A percentile compares a stretch with the other conserved stretches of the same genome.
These are phyloP conservation scores for Dipodomys ordii DNA, from an alignment of 2,113 vertebrate genomes.

Conservation along the genomic window DNA sequence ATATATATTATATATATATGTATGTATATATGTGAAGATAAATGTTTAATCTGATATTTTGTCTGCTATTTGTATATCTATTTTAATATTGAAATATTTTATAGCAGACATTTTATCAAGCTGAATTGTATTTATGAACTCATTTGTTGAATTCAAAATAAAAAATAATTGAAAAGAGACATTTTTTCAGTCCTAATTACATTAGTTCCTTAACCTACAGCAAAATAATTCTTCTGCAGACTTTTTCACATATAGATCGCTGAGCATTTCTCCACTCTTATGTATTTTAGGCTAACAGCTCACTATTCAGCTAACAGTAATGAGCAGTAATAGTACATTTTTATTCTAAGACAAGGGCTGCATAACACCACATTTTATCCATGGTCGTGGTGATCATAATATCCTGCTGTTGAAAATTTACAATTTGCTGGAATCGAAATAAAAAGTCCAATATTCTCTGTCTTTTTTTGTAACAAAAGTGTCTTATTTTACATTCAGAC, in stretches of 20 bases:
- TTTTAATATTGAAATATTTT: neutral
- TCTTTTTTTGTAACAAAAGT: neutral
- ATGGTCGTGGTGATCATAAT: neutral
- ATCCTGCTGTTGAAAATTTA: neutral
- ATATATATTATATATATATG: too few species aligned
- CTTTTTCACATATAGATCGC: neutral
- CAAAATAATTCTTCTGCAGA: neutral
- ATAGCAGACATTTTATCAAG: neutral
- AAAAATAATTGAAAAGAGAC: neutral
- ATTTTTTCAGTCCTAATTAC: neutral
- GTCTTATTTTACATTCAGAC: neutral
- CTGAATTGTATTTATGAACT: too few species aligned
- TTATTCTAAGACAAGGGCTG: neutral
- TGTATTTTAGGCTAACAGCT: neutral
- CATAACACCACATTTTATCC: accelerated
- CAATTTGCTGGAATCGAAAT: neutral
- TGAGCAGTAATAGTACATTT: neutral
- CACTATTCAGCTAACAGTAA: neutral
- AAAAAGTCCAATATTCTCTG: neutral
- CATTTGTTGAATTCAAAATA: too few species aligned
- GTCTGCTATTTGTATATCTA: neutral
- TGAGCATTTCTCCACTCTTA: neutral
- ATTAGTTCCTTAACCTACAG: neutral
- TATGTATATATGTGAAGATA: too few species aligned
- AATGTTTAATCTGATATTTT: neutral